Evolutionary conservation across 2,888 invertebrate genomes (phyloP).

Genomic region (Monochamus alternatus): DNA sequence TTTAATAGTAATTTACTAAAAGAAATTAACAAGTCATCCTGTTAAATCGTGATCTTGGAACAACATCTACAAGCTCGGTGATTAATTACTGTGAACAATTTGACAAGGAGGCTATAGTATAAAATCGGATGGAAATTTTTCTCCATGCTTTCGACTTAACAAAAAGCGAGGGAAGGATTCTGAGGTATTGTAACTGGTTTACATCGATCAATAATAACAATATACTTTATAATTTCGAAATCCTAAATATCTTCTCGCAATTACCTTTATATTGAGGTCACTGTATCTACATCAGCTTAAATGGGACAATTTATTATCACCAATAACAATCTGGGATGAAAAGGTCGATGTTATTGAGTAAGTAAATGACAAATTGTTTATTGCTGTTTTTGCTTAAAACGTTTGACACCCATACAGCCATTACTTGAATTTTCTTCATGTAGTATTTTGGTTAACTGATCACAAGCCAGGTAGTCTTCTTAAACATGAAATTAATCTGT

Average conservation of each 20-base stretch:
- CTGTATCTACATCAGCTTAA: too few relatives aligned
- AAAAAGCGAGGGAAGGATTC: conserved; percentile 13
- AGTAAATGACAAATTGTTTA: too few relatives aligned
- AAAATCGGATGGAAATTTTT: conserved; percentile 9
- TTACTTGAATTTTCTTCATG: too few relatives aligned
- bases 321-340: too few relatives aligned
- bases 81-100: conserved; percentile 55
- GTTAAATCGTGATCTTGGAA: conserved; percentile 54
- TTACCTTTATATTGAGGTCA: too few relatives aligned
- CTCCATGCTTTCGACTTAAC: conserved; percentile 8
- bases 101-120: conserved; percentile 42
- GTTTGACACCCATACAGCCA: too few relatives aligned
- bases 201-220: background rate
- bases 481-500: too few relatives aligned
- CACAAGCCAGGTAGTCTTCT: too few relatives aligned
- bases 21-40: conserved; percentile 52
- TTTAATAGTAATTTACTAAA: conserved; percentile 57
- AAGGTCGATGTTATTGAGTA: too few relatives aligned
- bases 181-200: background rate
- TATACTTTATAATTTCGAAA: conserved; percentile 12
- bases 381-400: too few relatives aligned
- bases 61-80: conserved; percentile 52
- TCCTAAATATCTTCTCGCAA: background rate
- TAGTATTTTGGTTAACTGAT: too few relatives aligned
- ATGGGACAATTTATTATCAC: too few relatives aligned